A percentile compares a stretch with the other conserved stretches of the same genome.
Conservation (phyloP, 2,113 vertebrate species). For the Phasianus colchicus region DNA sequence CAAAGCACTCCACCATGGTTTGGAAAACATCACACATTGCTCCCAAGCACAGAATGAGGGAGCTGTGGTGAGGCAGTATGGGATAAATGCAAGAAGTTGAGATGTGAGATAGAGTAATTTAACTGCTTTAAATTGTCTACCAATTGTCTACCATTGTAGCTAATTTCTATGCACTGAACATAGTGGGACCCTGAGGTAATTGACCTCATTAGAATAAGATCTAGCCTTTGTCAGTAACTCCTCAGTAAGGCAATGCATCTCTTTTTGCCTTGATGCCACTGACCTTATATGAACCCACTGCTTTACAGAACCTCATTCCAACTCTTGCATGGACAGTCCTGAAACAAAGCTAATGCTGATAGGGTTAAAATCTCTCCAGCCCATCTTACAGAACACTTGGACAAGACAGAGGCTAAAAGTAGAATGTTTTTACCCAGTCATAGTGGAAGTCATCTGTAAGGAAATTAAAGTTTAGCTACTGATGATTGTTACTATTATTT, state of each 20-base stretch:
- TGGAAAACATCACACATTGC: not conserved
- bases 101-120: not conserved
- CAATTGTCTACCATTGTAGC: not conserved
- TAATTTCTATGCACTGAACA: accelerated
- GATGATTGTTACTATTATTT: not conserved
- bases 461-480: not conserved
- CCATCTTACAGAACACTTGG: not conserved
- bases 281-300: not conserved
- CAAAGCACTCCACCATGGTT: not conserved
- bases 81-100: not conserved
- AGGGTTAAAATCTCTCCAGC: not conserved
- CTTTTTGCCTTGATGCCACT: not conserved
- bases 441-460: not conserved
- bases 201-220: not conserved
- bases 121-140: not conserved
- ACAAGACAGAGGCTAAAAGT: not conserved
- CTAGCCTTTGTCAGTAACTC: not conserved
- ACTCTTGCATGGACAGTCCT: not conserved
- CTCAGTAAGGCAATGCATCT: not conserved
- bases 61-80: not conserved
- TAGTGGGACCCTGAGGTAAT: not conserved
- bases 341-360: not conserved
- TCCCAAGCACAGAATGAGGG: not conserved
- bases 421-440: not conserved
- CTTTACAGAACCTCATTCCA: not conserved